phyloP scores from a whole-genome alignment of 2,797 vertebrate genomes.

The Cuculus canorus region DNA sequence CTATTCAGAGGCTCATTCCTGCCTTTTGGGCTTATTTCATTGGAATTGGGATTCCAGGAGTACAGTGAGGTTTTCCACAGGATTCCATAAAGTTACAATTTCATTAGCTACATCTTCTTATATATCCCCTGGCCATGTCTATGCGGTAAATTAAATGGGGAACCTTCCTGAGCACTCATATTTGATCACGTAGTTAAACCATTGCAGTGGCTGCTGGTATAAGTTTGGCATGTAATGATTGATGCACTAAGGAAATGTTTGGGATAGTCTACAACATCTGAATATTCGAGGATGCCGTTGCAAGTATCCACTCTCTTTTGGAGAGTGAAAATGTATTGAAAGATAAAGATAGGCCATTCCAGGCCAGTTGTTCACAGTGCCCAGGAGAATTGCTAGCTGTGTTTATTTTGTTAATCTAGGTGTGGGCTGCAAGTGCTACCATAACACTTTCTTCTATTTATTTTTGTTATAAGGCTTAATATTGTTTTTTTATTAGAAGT shows the following conservation, averaged over 20 bases:
- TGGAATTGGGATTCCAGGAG: not conserved
- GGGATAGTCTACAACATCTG: not conserved
- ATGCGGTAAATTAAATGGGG: not conserved
- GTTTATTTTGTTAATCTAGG: not conserved
- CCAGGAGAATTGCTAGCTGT: not conserved
- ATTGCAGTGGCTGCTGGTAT: rapidly evolving
- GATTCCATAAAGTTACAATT: not conserved
- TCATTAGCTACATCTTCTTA: not conserved
- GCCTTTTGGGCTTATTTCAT: not conserved
- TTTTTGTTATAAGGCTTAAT: not conserved
- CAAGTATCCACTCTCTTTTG: not conserved
- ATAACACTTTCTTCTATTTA: not conserved
- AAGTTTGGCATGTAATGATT: not conserved
- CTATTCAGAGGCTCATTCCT: not conserved
- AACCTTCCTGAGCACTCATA: not conserved
- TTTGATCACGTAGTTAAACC: not conserved
- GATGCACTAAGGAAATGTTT: too few relatives aligned
- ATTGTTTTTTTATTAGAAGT: not conserved
- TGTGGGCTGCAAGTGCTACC: not conserved
- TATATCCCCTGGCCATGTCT: not conserved
- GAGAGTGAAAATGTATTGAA: not conserved
- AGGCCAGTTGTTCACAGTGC: not conserved
- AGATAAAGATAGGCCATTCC: not conserved
- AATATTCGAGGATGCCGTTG: not conserved
- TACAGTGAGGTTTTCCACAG: not conserved